These are phyloP conservation scores for Drosophila helvetica DNA, from an alignment of 2,888 invertebrate genomes.

Conservation along the genomic window DNA sequence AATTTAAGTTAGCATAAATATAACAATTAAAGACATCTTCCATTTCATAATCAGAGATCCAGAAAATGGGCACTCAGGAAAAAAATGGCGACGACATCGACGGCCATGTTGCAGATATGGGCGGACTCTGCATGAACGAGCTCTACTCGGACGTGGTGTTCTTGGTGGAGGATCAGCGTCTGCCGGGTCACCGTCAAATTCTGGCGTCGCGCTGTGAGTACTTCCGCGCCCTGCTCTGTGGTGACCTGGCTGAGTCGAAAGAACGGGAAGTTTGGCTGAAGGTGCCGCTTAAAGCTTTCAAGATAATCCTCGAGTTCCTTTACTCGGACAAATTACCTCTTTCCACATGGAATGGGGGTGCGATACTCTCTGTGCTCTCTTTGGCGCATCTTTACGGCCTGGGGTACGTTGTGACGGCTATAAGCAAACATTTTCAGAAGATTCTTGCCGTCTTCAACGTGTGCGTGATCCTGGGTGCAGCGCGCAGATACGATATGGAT, in stretches of 20 bases:
- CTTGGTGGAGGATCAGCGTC: constrained; percentile 89
- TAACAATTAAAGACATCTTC: too few relatives aligned
- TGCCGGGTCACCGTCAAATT: constrained; percentile 87
- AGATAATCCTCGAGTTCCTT: constrained; percentile 95
- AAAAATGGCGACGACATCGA: constrained; percentile 43
- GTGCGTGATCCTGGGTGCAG: constrained; percentile 97
- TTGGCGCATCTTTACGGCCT: constrained; percentile 98
- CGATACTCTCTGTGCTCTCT: constrained; percentile 89
- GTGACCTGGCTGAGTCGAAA: constrained; percentile 90
- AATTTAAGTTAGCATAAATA: too few relatives aligned
- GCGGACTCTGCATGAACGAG: constrained; percentile 92
- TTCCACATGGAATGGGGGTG: constrained; percentile 88
- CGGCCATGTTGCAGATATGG: constrained; percentile 93
- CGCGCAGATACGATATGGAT: constrained; percentile 88
- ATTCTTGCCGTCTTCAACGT: constrained; percentile 95
- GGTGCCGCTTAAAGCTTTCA: constrained; percentile 93
- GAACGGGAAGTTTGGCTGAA: constrained; percentile 93
- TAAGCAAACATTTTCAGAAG: constrained; percentile 96
- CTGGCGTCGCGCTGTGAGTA: constrained; percentile 98
- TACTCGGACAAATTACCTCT: constrained; percentile 93
- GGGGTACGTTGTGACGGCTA: constrained; percentile 93
- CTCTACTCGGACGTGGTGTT: constrained; percentile 96
- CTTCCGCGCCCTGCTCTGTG: constrained; percentile 93
- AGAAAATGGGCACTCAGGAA: too few relatives aligned
- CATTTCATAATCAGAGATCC: too few relatives aligned